Conservation (phyloP, 1,140 invertebrate species). For the Neuroterus valhalla region DNA sequence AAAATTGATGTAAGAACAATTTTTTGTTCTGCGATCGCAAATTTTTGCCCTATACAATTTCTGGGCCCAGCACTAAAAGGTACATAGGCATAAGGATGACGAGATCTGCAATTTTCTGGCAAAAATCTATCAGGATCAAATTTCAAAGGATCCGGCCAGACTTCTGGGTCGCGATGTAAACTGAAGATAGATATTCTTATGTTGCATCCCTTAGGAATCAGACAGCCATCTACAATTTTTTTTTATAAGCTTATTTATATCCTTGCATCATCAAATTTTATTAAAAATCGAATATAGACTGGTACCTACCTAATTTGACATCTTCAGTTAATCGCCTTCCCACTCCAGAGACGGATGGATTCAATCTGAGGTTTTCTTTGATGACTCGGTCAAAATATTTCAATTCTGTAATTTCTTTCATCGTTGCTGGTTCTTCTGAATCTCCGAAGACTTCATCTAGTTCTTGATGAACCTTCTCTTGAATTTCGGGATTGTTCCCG, state of each 20-base stretch:
- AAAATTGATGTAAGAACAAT: constrained; percentile 74
- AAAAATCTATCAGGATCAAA: constrained; percentile 81
- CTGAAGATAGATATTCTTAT: constrained; percentile 70
- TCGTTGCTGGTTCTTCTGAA: constrained; percentile 59
- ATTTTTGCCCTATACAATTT: constrained; percentile 79
- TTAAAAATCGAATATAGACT: constrained; percentile 40
- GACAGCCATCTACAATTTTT: constrained; percentile 45
- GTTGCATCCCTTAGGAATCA: constrained; percentile 69
- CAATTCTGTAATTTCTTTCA: constrained; percentile 74
- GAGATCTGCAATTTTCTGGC: constrained; percentile 67
- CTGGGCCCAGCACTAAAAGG: constrained; percentile 79
- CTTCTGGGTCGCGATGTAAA: constrained; percentile 77
- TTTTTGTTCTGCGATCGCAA: constrained; percentile 76
- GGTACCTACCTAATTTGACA: constrained; percentile 74
- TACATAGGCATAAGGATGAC: constrained; percentile 74
- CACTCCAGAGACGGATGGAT: constrained; percentile 80
- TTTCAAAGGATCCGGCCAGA: constrained; percentile 77
- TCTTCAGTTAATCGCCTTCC: constrained; percentile 75
- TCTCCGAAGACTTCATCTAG: constrained; percentile 76
- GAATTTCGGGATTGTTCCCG: constrained; percentile 76
- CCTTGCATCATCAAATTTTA: neutral
- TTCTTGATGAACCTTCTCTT: constrained; percentile 80
- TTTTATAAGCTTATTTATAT: constrained; percentile 4
- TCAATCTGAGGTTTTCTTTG: constrained; percentile 79
- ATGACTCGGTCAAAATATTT: constrained; percentile 80